These are phyloP conservation scores for Vanessa atalanta DNA, from an alignment of 1,140 invertebrate genomes.

Conservation along the genomic window DNA sequence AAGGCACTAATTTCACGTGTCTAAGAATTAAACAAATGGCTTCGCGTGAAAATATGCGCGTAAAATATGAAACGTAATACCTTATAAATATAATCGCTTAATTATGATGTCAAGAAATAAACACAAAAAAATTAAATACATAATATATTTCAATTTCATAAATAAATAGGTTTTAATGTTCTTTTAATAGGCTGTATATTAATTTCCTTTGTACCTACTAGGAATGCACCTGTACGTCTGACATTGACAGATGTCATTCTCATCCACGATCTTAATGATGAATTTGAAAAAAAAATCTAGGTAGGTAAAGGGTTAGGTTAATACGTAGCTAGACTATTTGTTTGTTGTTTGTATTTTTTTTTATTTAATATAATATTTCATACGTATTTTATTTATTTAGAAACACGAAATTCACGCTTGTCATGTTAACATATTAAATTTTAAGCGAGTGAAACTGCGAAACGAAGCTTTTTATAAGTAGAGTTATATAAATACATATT, in stretches of 20 bases:
- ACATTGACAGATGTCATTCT: slow-evolving; percentile 17
- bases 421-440: too few species aligned
- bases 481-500: too few species aligned
- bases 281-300: not conserved
- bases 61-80: not conserved
- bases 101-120: not conserved
- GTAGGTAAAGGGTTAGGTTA: not conserved
- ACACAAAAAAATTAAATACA: slow-evolving; percentile 7
- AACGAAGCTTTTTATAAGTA: too few species aligned
- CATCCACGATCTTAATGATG: not conserved
- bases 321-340: not conserved
- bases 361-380: too few species aligned
- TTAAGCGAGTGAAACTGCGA: too few species aligned
- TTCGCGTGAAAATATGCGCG: not conserved
- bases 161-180: slow-evolving; percentile 14
- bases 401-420: too few species aligned
- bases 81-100: slow-evolving; percentile 8
- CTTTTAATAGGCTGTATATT: slow-evolving; percentile 19
- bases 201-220: not conserved
- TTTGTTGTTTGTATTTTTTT: not conserved
- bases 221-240: not conserved
- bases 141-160: slow-evolving; percentile 16
- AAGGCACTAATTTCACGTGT: not conserved
- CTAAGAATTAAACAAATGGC: not conserved
- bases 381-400: too few species aligned